phyloP scores from a whole-genome alignment of 2,113 vertebrate species.

The Noctilio leporinus region DNA sequence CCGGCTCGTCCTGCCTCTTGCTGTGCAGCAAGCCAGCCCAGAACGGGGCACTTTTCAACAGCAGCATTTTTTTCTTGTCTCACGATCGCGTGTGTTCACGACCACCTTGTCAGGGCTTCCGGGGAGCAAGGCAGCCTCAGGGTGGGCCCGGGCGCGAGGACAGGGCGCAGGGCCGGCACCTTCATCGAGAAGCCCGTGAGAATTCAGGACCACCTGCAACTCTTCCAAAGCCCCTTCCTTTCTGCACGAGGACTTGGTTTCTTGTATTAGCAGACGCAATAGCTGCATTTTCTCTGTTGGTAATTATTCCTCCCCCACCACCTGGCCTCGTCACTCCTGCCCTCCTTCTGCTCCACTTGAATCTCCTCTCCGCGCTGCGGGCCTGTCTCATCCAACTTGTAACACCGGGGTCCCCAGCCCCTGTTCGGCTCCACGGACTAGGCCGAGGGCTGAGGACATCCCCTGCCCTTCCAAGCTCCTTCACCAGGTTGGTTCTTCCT shows the following conservation, averaged over 20 bases:
- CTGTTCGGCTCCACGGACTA: neutral
- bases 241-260: neutral
- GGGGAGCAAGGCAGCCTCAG: fast-evolving
- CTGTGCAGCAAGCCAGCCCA: too few species aligned
- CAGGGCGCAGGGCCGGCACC: too few species aligned
- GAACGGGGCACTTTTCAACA: neutral
- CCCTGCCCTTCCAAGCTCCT: fast-evolving
- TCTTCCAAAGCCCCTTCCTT: neutral
- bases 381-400: neutral
- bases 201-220: neutral
- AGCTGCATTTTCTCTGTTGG: neutral
- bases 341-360: fast-evolving
- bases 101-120: neutral
- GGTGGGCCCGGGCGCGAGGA: fast-evolving
- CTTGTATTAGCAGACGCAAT: fast-evolving
- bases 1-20: neutral
- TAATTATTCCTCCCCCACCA: neutral
- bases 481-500: fast-evolving
- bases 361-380: neutral
- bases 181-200: neutral
- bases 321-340: fast-evolving
- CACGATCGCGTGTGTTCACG: neutral
- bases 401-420: neutral
- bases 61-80: neutral
- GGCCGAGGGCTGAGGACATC: fast-evolving